Base-by-base conservation (phyloP, 2,888 invertebrate species). In the Spodoptera picta region DNA sequence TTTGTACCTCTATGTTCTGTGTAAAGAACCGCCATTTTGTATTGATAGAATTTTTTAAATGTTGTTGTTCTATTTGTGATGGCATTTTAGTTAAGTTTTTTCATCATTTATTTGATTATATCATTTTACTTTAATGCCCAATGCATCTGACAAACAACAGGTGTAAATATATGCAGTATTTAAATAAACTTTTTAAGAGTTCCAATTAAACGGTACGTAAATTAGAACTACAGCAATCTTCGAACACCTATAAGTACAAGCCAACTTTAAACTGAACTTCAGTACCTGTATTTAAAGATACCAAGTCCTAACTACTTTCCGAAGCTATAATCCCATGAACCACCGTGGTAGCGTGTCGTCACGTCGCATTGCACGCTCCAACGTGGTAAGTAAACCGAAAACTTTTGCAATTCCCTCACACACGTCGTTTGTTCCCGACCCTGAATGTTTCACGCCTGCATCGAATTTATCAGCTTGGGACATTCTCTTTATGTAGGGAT, bases 381-480 rank as follows among this genome's bases (percentile, higher is more conserved):
- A 9, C 47, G 44, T 36, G 7, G 19, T 57, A 43, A 54, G 57
- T 47, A 45, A 57, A 68, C 56, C 54, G 50, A 12, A 73, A 70
- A 70, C 68, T 70, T 70, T 69, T 42, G 62, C 59, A 64, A 75
- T 75, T 73, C 73, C 70, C 62, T 58, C 47, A 36, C 52, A 44
- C 12, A 41, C 49, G 31, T 62, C 57, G 50, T 57, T 54, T 50
- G 47, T 68, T 53, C 47, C 36, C 43, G 19, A 24, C 44, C 56
- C 41, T 67, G 46, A 45, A 23, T 9, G 50, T 47, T 44, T 6
- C 11, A 31, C 2, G 19, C 10, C 4, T 47, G 42, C 41, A n/a
- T 36, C 19, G 31, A 12, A 41, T 51, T 24, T 24, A n/a, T 43
- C 36, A 50, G n/a, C 24, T 41, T 48, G 36, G 36, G 44, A 19